Evolutionary conservation across 2,888 invertebrate species (phyloP).

Genomic region (Phyllotreta striolata): DNA sequence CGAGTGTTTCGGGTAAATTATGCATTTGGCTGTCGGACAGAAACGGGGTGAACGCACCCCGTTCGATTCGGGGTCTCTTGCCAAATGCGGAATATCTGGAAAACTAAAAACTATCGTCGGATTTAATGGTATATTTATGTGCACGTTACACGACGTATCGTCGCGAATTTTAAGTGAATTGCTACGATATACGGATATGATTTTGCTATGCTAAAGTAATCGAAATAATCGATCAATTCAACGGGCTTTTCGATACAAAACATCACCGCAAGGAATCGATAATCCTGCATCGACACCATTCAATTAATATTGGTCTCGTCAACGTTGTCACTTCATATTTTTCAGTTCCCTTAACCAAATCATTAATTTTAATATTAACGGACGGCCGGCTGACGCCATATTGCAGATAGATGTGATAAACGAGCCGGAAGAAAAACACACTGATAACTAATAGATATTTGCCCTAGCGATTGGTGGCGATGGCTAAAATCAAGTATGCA

Average conservation of each 20-base stretch:
- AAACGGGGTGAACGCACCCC: too few species aligned
- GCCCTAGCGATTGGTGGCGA: too few species aligned
- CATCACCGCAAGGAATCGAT: slow-evolving; percentile 5
- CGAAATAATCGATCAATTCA: too few species aligned
- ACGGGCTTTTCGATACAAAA: too few species aligned
- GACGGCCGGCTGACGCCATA: slow-evolving; percentile 34
- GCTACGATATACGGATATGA: too few species aligned
- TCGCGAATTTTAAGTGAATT: too few species aligned
- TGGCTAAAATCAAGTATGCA: too few species aligned
- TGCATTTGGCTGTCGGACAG: too few species aligned
- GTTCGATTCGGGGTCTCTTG: slow-evolving; percentile 1
- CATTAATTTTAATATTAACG: slow-evolving; percentile 42
- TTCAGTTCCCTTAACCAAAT: slow-evolving; percentile 31
- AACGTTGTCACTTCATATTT: slow-evolving; percentile 28
- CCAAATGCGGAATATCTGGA: slow-evolving; percentile 28
- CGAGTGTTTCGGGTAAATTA: too few species aligned
- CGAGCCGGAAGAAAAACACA: slow-evolving; percentile 33
- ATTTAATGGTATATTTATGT: slow-evolving; percentile 28
- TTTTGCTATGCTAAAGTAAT: too few species aligned
- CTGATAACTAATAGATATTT: slow-evolving; percentile 29
- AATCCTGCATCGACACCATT: slow-evolving; percentile 2
- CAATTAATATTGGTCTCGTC: slow-evolving; percentile 27
- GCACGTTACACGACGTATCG: too few species aligned
- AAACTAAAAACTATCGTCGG: slow-evolving; percentile 17
- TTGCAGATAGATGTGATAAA: slow-evolving; percentile 39